Conservation (phyloP, 2,797 vertebrate genomes). For the Catharus ustulatus region DNA sequence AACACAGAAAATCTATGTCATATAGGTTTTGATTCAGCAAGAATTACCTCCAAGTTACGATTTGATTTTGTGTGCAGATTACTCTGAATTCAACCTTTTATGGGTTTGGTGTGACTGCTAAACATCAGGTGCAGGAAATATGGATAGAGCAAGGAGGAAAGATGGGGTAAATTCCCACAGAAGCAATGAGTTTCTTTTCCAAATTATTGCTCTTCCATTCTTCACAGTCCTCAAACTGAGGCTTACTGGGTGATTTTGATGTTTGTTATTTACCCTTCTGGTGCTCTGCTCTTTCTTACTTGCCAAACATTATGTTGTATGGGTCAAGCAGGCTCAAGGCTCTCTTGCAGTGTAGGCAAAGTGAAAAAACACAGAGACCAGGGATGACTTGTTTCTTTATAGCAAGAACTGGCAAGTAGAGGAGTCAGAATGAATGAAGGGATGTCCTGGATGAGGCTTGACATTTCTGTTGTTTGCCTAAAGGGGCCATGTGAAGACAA, state of each 20-base stretch:
- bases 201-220: background rate
- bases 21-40: background rate
- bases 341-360: background rate
- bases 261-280: background rate
- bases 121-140: background rate
- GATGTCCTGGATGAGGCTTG: background rate
- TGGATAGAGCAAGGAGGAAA: background rate
- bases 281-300: background rate
- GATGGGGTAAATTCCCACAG: background rate
- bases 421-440: background rate
- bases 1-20: background rate
- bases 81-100: background rate
- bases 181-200: background rate
- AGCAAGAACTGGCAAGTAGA: background rate
- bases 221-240: background rate
- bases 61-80: background rate
- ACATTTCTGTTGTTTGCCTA: slow-evolving; percentile 4
- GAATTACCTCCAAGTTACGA: background rate
- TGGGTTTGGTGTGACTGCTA: background rate
- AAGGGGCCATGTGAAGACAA: background rate
- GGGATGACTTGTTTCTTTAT: background rate
- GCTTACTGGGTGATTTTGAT: background rate
- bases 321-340: background rate
- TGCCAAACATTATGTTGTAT: background rate
- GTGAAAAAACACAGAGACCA: background rate